A percentile compares a stretch with the other conserved stretches of the same genome.
phyloP scores from a whole-genome alignment of 2,797 vertebrate species.

The Darevskia mixta region DNA sequence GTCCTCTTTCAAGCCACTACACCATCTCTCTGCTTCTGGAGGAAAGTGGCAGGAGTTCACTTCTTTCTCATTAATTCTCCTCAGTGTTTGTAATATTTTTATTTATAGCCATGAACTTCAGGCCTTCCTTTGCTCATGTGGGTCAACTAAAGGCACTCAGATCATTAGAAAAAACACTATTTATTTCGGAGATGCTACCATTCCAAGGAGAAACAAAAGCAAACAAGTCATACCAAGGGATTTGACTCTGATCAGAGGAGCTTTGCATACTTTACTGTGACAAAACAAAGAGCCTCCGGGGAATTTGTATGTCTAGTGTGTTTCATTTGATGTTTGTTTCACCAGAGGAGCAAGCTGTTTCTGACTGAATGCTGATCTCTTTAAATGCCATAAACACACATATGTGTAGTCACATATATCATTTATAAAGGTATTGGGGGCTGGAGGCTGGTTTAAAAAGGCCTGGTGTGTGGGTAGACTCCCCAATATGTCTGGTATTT shows the following conservation, averaged over 20 bases:
- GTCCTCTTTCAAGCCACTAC: neutral
- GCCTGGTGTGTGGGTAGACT: no score
- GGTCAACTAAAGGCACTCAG: constrained; percentile 57
- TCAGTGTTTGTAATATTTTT: constrained; percentile 60
- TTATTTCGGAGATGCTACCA: constrained; percentile 50
- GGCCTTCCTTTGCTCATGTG: constrained; percentile 36
- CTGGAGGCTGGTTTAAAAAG: neutral
- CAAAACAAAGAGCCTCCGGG: constrained; percentile 57
- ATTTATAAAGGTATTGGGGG: neutral
- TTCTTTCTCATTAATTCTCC: constrained; percentile 67
- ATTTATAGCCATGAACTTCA: constrained; percentile 67
- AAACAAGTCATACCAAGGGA: constrained; percentile 44
- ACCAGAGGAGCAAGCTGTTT: constrained; percentile 48
- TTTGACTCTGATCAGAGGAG: constrained; percentile 33
- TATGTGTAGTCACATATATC: no score
- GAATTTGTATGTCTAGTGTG: constrained; percentile 38
- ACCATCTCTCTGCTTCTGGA: constrained; percentile 22
- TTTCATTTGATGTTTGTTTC: constrained; percentile 48
- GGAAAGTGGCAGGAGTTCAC: constrained; percentile 54
- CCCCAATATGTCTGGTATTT: neutral
- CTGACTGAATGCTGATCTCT: constrained; percentile 1
- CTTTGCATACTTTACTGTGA: constrained; percentile 47
- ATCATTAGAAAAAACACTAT: constrained; percentile 62
- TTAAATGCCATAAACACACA: neutral
- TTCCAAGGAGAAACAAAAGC: constrained; percentile 36